Conservation (phyloP, 2,797 vertebrate species). For the Schizopygopsis pylzovi region DNA sequence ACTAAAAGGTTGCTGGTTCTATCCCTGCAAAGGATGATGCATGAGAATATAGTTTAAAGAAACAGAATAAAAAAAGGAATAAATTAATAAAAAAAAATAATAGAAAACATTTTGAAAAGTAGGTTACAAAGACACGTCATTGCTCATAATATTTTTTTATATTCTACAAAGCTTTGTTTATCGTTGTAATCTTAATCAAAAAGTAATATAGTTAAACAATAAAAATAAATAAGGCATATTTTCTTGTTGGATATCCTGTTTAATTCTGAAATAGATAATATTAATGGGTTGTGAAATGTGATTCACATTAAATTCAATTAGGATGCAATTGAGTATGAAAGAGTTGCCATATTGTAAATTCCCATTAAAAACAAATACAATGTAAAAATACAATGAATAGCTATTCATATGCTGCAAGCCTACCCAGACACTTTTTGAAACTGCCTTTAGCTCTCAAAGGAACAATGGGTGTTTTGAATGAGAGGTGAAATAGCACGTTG, state of each 20-base stretch:
- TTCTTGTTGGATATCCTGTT: neutral
- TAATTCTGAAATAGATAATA: neutral
- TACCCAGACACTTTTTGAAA: neutral
- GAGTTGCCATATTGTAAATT: neutral
- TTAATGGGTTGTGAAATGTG: neutral
- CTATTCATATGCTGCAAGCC: neutral
- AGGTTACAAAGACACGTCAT: too few relatives aligned
- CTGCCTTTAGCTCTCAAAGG: neutral
- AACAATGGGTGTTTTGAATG: slow-evolving; percentile 3
- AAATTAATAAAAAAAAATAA: too few relatives aligned
- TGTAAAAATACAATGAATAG: neutral
- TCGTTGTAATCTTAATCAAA: too few relatives aligned
- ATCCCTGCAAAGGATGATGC: neutral
- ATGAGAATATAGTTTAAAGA: neutral
- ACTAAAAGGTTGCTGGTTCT: neutral
- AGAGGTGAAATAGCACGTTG: neutral
- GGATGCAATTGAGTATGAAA: neutral
- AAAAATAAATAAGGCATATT: neutral
- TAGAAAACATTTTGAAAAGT: too few relatives aligned
- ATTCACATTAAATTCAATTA: neutral
- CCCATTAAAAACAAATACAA: neutral
- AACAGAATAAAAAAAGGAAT: too few relatives aligned
- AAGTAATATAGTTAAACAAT: too few relatives aligned
- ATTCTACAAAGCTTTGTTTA: too few relatives aligned
- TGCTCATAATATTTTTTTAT: too few relatives aligned